Evolutionary conservation across 1,140 invertebrate species (phyloP), one percentile per base, ranked within the genome.

Genomic region (Melitaea cinxia): DNA sequence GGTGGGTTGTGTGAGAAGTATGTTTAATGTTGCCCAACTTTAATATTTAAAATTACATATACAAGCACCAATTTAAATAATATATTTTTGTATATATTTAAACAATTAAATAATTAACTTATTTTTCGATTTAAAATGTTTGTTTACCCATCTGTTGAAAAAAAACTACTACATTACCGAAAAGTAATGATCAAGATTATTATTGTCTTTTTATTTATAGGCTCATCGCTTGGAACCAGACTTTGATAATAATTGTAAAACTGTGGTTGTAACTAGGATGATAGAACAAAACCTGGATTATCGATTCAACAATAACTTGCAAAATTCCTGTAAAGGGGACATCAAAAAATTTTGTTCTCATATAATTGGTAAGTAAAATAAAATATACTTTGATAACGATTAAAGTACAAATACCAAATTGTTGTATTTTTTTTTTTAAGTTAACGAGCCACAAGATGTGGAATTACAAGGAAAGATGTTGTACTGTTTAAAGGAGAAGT

Each of bases 261-360:
- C 94, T 53, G 93, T 99, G 10, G 95, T 99, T 2, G 92, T 97
- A 6, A 95, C 95, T 84, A 93, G 98, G 81, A 96, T 99, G 94
- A 95, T 97, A 58, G 97, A 98, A 85, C 97, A 98, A 91, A 97
- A 97, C 83, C 93, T 94, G 45, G 98, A 99, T 91, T 97, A 97
- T 77, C 93, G 98, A 70, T 95, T 99, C 49, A 99, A 99, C 92
- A 96, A 96, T 12, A 92, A 94, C 5, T 91, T 99, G 24, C 95
- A 96, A 82, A 94, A 94, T 74, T 78, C 93, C 1, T 99, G 97
- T 85, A 88, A 92, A 50, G 67, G 72, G 1, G 98, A 99, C 80
- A 94, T 98, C 7, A 91, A 94, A 69, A 93, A 94, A 61, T 94
- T 93, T 70, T 98, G 98, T 85, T 85, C 78, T 7, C 91, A 95